Base-by-base conservation (phyloP, 2,888 invertebrate genomes). In the Mythimna albipuncta region DNA sequence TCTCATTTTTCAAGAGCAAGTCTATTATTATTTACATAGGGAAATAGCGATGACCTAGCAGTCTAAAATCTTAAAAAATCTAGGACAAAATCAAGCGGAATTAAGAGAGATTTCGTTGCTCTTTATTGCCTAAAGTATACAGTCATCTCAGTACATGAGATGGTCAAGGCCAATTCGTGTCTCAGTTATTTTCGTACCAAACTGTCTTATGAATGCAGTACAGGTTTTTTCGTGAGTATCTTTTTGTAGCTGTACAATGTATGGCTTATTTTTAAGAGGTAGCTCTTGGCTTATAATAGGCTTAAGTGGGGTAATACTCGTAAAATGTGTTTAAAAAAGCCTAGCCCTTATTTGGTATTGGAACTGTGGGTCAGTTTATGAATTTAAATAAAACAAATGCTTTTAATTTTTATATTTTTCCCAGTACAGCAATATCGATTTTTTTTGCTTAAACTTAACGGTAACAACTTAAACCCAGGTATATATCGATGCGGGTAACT, bases 141-240 rank as follows among this genome's bases (percentile, higher is more conserved):
- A 82, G 69, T 81, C 82, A 78, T 70, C 64, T 74, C 19, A 11
- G 78, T 64, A 68, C 71, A 65, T 61, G 64, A 66, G 26, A 54
- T 72, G 80, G 78, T 75, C 85, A 85, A 85, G 85, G 84, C 58
- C 82, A 64, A 65, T 74, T 68, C 71, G 41, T 67, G 72, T 72
- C 80, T 70, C 71, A 69, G 73, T 68, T 85, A 82, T 85, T 79
- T 85, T 75, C 71, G 67, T 72, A 79, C 61, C 62, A 71, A 72
- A 73, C 64, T 76, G 72, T 65, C 71, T 81, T 74, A 63, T 63
- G 58, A 68, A 70, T 68, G 66, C 54, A 64, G 73, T 64, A 69
- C 83, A 59, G 59, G 69, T 69, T 81, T 82, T 57, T 57, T 54
- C n/a, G 26, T 13, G 26, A 58, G 54, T 55, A 54, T 72, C 52